phyloP scores from a whole-genome alignment of 2,888 invertebrate genomes.

The Tridacna gigas region DNA sequence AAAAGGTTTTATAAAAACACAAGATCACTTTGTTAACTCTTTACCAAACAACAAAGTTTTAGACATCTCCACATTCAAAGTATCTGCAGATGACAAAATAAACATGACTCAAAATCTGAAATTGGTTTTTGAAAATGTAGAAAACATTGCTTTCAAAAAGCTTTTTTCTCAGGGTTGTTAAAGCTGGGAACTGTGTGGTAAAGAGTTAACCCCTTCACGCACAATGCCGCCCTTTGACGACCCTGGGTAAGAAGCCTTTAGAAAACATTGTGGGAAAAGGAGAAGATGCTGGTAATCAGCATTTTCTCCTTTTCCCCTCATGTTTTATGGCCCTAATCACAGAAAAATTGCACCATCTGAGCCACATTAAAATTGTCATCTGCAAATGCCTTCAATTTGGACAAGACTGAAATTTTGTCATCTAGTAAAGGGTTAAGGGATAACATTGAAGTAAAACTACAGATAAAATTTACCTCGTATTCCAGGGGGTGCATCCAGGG shows the following conservation, averaged over 20 bases:
- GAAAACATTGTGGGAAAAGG: background rate
- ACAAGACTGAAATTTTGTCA: background rate
- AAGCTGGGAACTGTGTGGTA: too few relatives aligned
- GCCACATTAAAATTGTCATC: too few relatives aligned
- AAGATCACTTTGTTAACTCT: too few relatives aligned
- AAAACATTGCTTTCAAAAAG: too few relatives aligned
- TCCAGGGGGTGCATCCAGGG: conserved; percentile 80
- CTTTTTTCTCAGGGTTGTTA: too few relatives aligned
- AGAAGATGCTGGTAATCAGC: background rate
- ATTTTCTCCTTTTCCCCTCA: conserved; percentile 2
- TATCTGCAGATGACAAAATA: background rate
- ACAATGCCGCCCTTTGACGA: too few relatives aligned
- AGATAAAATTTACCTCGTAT: conserved; percentile 71
- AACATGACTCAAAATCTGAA: background rate
- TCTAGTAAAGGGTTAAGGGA: background rate
- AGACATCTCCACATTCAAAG: background rate
- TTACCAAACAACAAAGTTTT: too few relatives aligned
- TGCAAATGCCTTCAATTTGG: background rate
- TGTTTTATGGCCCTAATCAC: too few relatives aligned
- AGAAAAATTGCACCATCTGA: too few relatives aligned
- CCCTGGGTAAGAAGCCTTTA: too few relatives aligned
- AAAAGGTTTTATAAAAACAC: too few relatives aligned
- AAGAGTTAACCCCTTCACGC: too few relatives aligned
- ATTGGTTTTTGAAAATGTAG: background rate
- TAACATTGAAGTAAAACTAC: background rate